Conservation (phyloP, 2,113 vertebrate species). For the Brachirus orientalis region DNA sequence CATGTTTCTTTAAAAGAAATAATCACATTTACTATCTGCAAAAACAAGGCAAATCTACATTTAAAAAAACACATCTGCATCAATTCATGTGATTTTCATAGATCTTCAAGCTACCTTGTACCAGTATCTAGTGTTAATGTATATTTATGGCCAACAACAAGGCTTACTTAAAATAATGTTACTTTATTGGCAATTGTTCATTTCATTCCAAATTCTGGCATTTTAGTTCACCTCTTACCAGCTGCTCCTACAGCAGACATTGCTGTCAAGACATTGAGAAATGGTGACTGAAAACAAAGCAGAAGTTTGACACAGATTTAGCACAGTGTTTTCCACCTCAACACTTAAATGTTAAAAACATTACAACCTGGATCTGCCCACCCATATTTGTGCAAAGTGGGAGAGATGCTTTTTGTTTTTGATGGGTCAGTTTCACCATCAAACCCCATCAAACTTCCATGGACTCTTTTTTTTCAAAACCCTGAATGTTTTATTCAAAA, state of each 20-base stretch:
- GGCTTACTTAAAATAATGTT: slow-evolving; percentile 62
- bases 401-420: slow-evolving; percentile 21
- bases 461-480: slow-evolving; percentile 74
- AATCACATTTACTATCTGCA: too few species aligned
- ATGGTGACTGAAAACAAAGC: slow-evolving; percentile 40
- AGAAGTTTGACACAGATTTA: slow-evolving; percentile 27
- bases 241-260: slow-evolving; percentile 21
- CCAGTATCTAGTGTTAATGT: neutral
- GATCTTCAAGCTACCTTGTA: too few species aligned
- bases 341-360: slow-evolving; percentile 29
- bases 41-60: too few species aligned
- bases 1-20: too few species aligned
- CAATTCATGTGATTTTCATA: too few species aligned
- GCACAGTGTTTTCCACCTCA: slow-evolving; percentile 10
- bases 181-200: slow-evolving; percentile 66
- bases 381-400: neutral
- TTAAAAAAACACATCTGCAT: too few species aligned
- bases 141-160: slow-evolving; percentile 56
- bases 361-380: slow-evolving; percentile 6
- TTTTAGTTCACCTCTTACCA: slow-evolving; percentile 31
- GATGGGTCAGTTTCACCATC: slow-evolving; percentile 18
- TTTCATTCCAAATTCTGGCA: slow-evolving; percentile 48
- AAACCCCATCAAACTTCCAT: slow-evolving; percentile 58
- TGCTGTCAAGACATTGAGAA: slow-evolving; percentile 40
- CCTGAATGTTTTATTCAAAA: slow-evolving; percentile 89